A percentile compares a stretch with the other conserved stretches of the same genome.
Evolutionary conservation across 2,113 vertebrate species (phyloP).

Genomic region (Menidia beryllina): DNA sequence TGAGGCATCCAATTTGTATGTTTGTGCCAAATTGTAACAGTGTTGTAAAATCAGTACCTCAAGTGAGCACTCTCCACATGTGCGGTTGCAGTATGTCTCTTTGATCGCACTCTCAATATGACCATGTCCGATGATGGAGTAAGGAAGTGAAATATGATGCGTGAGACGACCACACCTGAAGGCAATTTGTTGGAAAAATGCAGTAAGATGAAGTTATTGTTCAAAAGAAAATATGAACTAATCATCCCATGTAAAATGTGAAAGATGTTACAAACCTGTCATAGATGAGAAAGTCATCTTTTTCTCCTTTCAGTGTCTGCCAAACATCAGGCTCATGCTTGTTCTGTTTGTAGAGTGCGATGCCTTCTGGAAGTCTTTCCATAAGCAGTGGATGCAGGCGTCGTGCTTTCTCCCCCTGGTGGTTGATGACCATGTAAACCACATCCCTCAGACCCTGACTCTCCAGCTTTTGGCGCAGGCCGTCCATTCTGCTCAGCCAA

Average conservation of each 20-base stretch:
- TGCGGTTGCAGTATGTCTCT: constrained; percentile 86
- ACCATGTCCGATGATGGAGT: constrained; percentile 83
- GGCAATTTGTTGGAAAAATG: constrained; percentile 26
- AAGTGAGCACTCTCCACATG: constrained; percentile 88
- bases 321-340: constrained; percentile 87
- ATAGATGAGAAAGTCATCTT: constrained; percentile 94
- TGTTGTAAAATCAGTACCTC: constrained; percentile 76
- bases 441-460: constrained; percentile 85
- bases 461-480: constrained; percentile 88
- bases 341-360: constrained; percentile 89
- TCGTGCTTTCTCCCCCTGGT: constrained; percentile 82
- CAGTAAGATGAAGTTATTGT: neutral
- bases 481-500: constrained; percentile 83
- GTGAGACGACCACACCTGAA: constrained; percentile 91
- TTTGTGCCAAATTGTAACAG: neutral
- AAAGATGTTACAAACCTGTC: constrained; percentile 86
- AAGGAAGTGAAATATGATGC: constrained; percentile 88
- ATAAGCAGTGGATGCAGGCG: constrained; percentile 80
- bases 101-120: constrained; percentile 90
- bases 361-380: constrained; percentile 80
- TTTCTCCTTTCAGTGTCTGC: constrained; percentile 86
- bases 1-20: no score
- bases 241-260: neutral
- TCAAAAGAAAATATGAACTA: neutral
- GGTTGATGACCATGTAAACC: constrained; percentile 89